Evolutionary conservation across 1,140 invertebrate species (phyloP), one percentile per base, ranked within the genome.

Genomic region (Andricus grossulariae): DNA sequence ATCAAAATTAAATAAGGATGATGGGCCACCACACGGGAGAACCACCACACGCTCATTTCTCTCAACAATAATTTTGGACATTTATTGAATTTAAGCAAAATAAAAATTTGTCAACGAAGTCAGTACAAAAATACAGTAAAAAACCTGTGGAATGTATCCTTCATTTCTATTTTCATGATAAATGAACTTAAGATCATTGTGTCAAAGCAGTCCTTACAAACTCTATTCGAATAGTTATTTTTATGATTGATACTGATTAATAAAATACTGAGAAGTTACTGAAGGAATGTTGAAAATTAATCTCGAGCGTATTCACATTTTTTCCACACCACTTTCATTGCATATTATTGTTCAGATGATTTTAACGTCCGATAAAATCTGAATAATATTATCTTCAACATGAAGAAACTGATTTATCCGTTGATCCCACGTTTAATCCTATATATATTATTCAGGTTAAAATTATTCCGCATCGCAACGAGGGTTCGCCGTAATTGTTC

Each of bases 1-100:
- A 94, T 88, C 75, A 97, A 89, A 82, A 97, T 93, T 70, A 94
- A 87, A 88, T 94, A 96, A 39, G 96, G 96, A 87, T 96, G 94
- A 85, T 95, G 93, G 79, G 95, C 94, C 87, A 97, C 92, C 80
- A 96, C 84, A 25, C 92, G 91, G 21, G 93, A 93, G 86, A 93
- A 94, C 91, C 94, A 91, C 84, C 84, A 86, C 55, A 85, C 74
- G 83, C 89, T 83, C 89, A 89, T 89, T 79, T 85, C 60, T 66
- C 15, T 39, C 15, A 66, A 16, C 1, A 66, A n/a, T n/a, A 10
- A 39, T 66, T 10, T 10, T 54, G 16, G n/a, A 66, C 60, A 66
- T 66, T 66, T 66, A 39, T 39, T 66, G 32, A 25, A 32, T 60
- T 21, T 21, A 11, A 5, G 13, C 16, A n/a, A 6, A n/a, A 66